A percentile compares a stretch with the other conserved stretches of the same genome.
Evolutionary conservation across 2,797 vertebrate genomes (phyloP).

Genomic region (Oophaga sylvatica): DNA sequence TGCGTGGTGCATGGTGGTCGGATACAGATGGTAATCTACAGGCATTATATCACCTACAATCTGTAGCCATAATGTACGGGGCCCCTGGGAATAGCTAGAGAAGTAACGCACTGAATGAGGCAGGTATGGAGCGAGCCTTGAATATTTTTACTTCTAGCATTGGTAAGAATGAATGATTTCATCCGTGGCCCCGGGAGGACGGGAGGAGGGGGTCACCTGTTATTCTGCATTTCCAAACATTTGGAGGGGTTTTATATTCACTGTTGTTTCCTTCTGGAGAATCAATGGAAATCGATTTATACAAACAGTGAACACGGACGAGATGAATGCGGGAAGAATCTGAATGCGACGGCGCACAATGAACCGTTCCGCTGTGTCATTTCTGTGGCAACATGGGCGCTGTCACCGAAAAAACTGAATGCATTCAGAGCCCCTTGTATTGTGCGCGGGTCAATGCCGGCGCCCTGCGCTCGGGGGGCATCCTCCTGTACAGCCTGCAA

Average conservation of each 20-base stretch:
- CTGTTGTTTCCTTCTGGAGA: slow-evolving; percentile 5
- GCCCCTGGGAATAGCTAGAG: neutral
- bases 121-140: neutral
- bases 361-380: neutral
- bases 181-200: neutral
- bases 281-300: slow-evolving; percentile 15
- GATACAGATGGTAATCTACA: neutral
- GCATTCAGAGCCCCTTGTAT: neutral
- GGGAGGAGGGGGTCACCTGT: slow-evolving; percentile 1
- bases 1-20: neutral
- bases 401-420: neutral
- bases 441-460: slow-evolving; percentile 3
- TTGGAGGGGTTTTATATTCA: neutral
- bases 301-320: slow-evolving; percentile 3
- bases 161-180: neutral
- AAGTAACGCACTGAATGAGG: neutral
- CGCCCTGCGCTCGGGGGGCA: neutral
- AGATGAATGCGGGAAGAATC: neutral
- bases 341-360: neutral
- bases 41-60: neutral
- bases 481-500: neutral
- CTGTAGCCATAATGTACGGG: neutral
- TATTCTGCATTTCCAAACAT: neutral
- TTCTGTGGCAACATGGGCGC: neutral
- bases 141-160: neutral